Evolutionary conservation across 2,888 invertebrate species (phyloP).

Genomic region (Dione juno): DNA sequence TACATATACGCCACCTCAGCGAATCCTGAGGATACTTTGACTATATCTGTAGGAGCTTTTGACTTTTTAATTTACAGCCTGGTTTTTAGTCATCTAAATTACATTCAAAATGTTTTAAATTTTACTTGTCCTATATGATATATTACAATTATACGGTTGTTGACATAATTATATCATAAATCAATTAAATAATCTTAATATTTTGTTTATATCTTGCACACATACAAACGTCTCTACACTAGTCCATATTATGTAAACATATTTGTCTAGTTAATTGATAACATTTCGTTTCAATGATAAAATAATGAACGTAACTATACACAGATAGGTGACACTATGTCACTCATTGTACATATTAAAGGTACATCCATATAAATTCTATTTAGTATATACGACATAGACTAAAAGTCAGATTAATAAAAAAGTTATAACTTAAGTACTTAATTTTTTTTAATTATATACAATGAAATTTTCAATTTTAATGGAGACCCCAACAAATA

Average conservation of each 20-base stretch:
- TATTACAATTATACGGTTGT: neutral
- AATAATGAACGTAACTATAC: neutral
- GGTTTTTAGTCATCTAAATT: constrained; percentile 14
- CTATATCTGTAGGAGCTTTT: constrained; percentile 26
- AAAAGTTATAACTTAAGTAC: too few relatives aligned
- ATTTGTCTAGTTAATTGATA: neutral
- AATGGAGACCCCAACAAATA: neutral
- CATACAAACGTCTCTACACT: neutral
- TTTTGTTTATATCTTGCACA: neutral
- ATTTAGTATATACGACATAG: too few relatives aligned
- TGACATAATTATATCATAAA: neutral
- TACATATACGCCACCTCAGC: constrained; percentile 27
- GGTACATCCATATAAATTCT: too few relatives aligned
- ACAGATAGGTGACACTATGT: too few relatives aligned
- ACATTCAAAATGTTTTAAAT: neutral
- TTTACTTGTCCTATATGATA: neutral
- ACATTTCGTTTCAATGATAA: constrained; percentile 9
- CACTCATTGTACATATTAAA: too few relatives aligned
- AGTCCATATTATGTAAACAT: neutral
- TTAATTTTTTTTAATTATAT: too few relatives aligned
- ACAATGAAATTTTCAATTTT: neutral
- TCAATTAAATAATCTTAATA: neutral
- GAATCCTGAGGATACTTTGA: constrained; percentile 28
- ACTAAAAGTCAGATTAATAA: too few relatives aligned
- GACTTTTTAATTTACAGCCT: constrained; percentile 26